Evolutionary conservation across 2,888 invertebrate species (phyloP).

Genomic region (Acanthosepion esculentum): DNA sequence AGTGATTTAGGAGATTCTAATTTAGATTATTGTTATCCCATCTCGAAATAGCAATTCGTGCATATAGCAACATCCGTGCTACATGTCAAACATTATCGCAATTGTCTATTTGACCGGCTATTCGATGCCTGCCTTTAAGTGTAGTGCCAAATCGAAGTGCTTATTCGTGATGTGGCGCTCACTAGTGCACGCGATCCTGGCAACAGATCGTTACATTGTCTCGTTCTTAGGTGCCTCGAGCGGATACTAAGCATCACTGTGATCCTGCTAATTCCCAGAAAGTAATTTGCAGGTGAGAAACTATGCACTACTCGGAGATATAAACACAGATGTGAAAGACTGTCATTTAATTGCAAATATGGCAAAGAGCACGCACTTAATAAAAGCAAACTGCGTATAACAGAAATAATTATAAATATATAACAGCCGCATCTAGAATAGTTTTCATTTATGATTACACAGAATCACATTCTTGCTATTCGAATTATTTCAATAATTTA

Average conservation of each 20-base stretch:
- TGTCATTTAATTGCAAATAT: background rate
- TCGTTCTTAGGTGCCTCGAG: background rate
- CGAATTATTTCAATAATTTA: too few species aligned
- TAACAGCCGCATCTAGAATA: too few species aligned
- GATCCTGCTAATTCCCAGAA: background rate
- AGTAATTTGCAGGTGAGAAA: background rate
- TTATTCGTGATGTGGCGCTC: background rate
- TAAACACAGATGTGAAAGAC: background rate
- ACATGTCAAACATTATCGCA: background rate
- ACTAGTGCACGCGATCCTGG: background rate
- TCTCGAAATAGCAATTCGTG: background rate
- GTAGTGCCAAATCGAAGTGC: background rate
- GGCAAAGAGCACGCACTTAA: background rate
- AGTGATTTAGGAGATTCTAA: background rate
- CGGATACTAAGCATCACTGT: background rate
- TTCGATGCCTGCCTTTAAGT: background rate
- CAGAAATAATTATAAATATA: too few species aligned
- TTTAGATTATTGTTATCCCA: background rate
- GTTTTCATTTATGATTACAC: too few species aligned
- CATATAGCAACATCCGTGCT: background rate
- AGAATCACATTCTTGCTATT: too few species aligned
- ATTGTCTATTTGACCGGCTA: background rate
- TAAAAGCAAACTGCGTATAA: background rate
- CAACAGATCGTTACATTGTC: background rate
- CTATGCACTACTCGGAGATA: background rate